Conservation (phyloP, 2,888 invertebrate genomes). For the Euspilapteryx auroguttella region DNA sequence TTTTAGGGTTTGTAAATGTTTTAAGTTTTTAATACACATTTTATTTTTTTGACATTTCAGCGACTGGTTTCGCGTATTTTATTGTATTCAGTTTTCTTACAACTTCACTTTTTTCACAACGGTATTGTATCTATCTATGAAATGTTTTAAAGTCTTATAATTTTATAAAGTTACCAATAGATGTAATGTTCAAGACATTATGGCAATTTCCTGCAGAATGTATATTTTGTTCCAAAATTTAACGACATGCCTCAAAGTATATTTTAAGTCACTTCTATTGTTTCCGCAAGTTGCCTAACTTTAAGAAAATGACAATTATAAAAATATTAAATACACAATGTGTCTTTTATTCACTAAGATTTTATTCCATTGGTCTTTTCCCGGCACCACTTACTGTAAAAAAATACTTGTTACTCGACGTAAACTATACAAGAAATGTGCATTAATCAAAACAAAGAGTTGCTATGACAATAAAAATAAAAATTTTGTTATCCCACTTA, state of each 20-base stretch:
- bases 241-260: too few species aligned
- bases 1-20: conserved; percentile 16
- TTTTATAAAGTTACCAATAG: conserved; percentile 56
- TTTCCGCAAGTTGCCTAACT: conserved; percentile 38
- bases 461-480: too few species aligned
- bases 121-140: too few species aligned
- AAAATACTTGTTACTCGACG: too few species aligned
- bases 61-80: conserved; percentile 46
- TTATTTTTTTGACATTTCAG: conserved; percentile 16
- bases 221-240: too few species aligned
- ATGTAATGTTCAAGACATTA: background rate
- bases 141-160: too few species aligned
- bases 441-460: too few species aligned
- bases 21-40: conserved; percentile 15
- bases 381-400: too few species aligned
- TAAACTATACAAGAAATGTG: too few species aligned
- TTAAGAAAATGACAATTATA: conserved; percentile 42
- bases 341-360: conserved; percentile 25
- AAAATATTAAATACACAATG: conserved; percentile 26
- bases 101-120: conserved; percentile 6
- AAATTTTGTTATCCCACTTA: too few species aligned
- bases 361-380: too few species aligned
- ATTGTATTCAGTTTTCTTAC: conserved; percentile 20
- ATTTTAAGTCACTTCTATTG: conserved; percentile 12
- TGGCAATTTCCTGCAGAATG: background rate